Evolutionary conservation across 2,113 vertebrate genomes (phyloP), one percentile per base, ranked within the genome.

Genomic region (Hymenochirus boettgeri): DNA sequence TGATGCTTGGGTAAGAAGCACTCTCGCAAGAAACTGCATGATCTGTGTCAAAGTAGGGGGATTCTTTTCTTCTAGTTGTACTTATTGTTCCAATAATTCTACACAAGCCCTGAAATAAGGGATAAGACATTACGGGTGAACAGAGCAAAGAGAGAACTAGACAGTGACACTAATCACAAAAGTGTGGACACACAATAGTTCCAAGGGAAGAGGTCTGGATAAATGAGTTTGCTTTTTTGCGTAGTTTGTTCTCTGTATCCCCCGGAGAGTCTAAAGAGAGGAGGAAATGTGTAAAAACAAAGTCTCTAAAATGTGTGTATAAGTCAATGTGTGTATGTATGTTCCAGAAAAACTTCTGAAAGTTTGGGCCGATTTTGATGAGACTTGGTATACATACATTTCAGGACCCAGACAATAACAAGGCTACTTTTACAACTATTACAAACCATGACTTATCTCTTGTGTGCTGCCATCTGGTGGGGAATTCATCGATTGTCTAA

Each of bases 231-330:
- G 5, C 22, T 67, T 54, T 67, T 67, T 69, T 69, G 65, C 65
- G 65, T 60, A 60, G 57, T 60, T 59, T 66, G 55, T 66, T 66
- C 55, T 66, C 29, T 51, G 45, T 39, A 50, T 39, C 15, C 60
- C 45, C 65, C 57, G 37, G 64, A 21, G 22, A n/a, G n/a, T 3
- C n/a, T 17, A n/a, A 15, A 18, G 17, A 42, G 17, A 42, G 17
- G n/a, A 7, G 31, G 11, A 33, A 9, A 33, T 9, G 11, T 9
- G 31, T 9, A 33, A 33, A 33, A 33, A 13, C 18, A 48, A 19
- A 21, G 18, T 22, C 19, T 22, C 19, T 22, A 21, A 48, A 23
- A 19, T 7, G 4, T 10, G 5, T 21, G 46, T 10, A 48, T 21
- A 19, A n/a, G n/a, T n/a, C n/a, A n/a, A n/a, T n/a, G n/a, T n/a